These are phyloP conservation scores for Mastomys natalensis DNA, from an alignment of 2,113 vertebrate species.

Conservation along the genomic window DNA sequence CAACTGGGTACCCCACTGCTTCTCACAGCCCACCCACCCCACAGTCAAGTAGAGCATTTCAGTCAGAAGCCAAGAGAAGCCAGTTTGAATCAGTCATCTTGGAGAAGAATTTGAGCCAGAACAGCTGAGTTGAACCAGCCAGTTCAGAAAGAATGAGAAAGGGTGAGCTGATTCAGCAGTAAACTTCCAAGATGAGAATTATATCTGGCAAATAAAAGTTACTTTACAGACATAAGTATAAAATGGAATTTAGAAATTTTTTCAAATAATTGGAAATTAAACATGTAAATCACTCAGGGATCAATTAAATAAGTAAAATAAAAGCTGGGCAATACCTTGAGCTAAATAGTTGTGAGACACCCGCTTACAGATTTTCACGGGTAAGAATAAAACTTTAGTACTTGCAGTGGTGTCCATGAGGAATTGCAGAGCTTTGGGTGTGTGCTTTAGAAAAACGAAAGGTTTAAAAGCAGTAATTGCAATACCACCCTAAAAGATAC, in stretches of 20 bases:
- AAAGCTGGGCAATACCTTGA: neutral
- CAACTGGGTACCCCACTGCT: too few species aligned
- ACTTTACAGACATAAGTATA: neutral
- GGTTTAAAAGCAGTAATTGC: neutral
- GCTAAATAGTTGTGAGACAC: neutral
- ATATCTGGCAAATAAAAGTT: too few species aligned
- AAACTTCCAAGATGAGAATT: too few species aligned
- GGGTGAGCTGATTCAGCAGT: too few species aligned
- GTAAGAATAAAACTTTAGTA: conserved; percentile 5
- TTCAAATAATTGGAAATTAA: conserved; percentile 32
- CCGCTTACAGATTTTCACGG: neutral
- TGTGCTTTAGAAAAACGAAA: conserved; percentile 2
- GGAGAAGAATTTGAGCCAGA: too few species aligned
- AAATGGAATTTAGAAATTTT: conserved; percentile 9
- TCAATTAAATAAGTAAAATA: conserved; percentile 8
- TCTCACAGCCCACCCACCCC: too few species aligned
- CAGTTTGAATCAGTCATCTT: too few species aligned
- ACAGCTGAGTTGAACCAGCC: too few species aligned
- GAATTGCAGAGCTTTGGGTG: neutral
- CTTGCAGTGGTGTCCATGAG: neutral
- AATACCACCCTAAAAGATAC: neutral
- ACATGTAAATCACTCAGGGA: neutral
- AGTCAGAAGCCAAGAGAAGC: too few species aligned
- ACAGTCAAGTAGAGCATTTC: too few species aligned
- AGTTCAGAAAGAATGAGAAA: too few species aligned